These are phyloP conservation scores for Amaurobius ferox DNA, from an alignment of 2,888 invertebrate species.

Conservation along the genomic window DNA sequence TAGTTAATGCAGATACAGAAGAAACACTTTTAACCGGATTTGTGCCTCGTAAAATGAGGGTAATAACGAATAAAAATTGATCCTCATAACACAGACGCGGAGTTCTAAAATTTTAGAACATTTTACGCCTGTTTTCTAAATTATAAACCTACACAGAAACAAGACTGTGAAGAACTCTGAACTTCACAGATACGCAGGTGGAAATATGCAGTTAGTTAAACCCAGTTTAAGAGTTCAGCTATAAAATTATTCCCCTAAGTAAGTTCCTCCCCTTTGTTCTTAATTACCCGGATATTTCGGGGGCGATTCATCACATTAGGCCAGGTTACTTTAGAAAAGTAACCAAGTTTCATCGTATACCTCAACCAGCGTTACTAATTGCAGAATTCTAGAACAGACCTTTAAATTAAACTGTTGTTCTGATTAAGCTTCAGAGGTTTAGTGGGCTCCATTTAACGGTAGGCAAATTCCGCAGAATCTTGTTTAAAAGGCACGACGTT, in stretches of 20 bases:
- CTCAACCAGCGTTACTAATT: background rate
- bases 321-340: background rate
- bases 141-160: background rate
- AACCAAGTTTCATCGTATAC: background rate
- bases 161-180: background rate
- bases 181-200: background rate
- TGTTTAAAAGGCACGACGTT: no score
- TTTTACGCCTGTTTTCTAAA: background rate
- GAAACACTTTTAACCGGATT: no score
- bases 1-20: no score
- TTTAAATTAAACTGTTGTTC: conserved; percentile 2
- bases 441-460: no score
- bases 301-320: background rate
- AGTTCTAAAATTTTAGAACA: background rate
- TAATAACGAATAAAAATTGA: background rate
- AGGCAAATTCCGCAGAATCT: no score
- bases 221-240: conserved; percentile 5
- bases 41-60: no score
- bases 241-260: background rate
- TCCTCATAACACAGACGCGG: background rate
- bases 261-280: background rate
- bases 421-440: no score
- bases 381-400: background rate
- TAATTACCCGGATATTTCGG: conserved; percentile 12
- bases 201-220: conserved; percentile 4